Evolutionary conservation across 2,113 vertebrate genomes (phyloP), one percentile per base, ranked within the genome.

Genomic region (Egretta garzetta): DNA sequence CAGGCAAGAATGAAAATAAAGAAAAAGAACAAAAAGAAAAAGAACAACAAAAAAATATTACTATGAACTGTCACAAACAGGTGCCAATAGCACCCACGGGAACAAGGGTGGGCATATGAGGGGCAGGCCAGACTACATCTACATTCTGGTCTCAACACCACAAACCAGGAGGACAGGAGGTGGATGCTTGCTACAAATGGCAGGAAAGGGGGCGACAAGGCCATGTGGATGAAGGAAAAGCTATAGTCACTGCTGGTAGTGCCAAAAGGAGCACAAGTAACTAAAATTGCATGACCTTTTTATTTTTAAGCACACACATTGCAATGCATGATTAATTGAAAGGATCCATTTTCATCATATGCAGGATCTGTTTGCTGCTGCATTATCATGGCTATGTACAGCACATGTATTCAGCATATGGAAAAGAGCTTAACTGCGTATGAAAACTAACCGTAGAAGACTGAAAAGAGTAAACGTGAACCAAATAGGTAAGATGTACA

Each of bases 281-380:
- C 82, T 88, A 33, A 80, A 90, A 62, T 3, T 55, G 50, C 16
- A 28, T 1, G 43, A 59, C 71, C 66, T 68, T 68, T 79, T 92
- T 92, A 84, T 94, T 95, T 96, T 82, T 82, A 93, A 94, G 60
- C 43, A 26, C n/a, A 32, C 0, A 0, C 23, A 8, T 5, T n/a
- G 71, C 79, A 35, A 62, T 45, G 72, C 41, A 86, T 82, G 72
- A 58, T 76, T 60, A 88, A 96, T 92, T 76, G 49, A 92, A 88
- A 84, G 80, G 75, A 91, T 88, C 58, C 53, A 72, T 86, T 86
- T 93, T 32, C 88, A 52, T 60, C 68, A 10, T 28, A 60, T 5
- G 16, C 67, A 49, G 74, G 86, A 82, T 92, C 27, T 83, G 53
- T 80, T 93, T 76, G 52, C 79, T 70, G 58, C 71, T 92, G 39